phyloP scores from a whole-genome alignment of 2,797 vertebrate genomes.

The Mormyrus proboscirostris region DNA sequence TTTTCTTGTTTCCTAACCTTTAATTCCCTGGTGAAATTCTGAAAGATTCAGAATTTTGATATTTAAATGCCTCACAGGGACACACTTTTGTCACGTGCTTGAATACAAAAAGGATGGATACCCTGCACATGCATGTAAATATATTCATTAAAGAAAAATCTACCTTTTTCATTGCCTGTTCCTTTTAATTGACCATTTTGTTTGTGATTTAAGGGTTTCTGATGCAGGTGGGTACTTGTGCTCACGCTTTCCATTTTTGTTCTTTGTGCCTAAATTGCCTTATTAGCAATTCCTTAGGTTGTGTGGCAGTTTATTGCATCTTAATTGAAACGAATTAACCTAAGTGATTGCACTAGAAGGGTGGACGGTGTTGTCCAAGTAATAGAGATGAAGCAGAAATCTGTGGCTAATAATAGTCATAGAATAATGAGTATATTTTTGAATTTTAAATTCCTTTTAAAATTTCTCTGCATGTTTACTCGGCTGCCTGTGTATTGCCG shows the following conservation, averaged over 20 bases:
- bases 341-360: slow-evolving; percentile 61
- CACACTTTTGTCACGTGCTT: neutral
- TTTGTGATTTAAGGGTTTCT: neutral
- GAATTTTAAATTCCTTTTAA: neutral
- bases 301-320: slow-evolving; percentile 51
- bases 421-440: slow-evolving; percentile 16
- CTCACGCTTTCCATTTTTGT: slow-evolving; percentile 50
- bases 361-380: slow-evolving; percentile 60
- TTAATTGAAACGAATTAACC: slow-evolving; percentile 68
- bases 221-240: slow-evolving; percentile 49
- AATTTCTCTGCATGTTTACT: neutral
- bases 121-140: neutral
- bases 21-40: neutral
- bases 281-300: slow-evolving; percentile 67
- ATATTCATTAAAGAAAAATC: neutral
- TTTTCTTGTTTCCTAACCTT: neutral
- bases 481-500: neutral
- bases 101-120: neutral
- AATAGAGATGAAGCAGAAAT: slow-evolving; percentile 46
- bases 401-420: slow-evolving; percentile 57
- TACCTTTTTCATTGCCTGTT: neutral
- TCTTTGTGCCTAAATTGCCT: slow-evolving; percentile 55
- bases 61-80: neutral
- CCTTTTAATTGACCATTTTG: neutral
- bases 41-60: neutral